These are phyloP conservation scores for Parasteatoda lunata DNA, from an alignment of 2,888 invertebrate genomes.

Conservation along the genomic window DNA sequence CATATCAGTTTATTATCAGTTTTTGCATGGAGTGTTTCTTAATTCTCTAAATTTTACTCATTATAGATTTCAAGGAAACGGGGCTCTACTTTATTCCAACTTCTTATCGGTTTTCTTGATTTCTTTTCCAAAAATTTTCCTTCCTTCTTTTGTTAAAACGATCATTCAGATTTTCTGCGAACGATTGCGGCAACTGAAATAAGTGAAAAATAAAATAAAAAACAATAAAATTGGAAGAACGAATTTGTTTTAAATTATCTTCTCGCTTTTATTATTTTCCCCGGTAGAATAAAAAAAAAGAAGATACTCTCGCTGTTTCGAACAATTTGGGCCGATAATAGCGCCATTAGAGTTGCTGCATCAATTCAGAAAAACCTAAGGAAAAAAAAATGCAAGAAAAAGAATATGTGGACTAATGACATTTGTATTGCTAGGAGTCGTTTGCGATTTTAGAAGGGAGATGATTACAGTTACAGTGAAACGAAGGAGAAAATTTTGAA, in stretches of 20 bases:
- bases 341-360: constrained; percentile 17
- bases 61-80: background rate
- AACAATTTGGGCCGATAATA: constrained; percentile 31
- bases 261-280: constrained; percentile 22
- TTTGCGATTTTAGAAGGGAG: constrained; percentile 23
- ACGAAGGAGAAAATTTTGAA: constrained; percentile 16
- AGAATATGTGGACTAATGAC: constrained; percentile 15
- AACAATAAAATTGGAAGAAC: constrained; percentile 8
- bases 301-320: constrained; percentile 12
- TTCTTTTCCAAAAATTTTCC: background rate
- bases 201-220: background rate
- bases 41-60: background rate
- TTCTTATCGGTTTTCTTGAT: background rate
- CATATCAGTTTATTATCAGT: no score
- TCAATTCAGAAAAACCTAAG: background rate
- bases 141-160: background rate
- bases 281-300: constrained; percentile 1
- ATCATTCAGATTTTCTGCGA: background rate
- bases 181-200: background rate
- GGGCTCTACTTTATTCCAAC: background rate
- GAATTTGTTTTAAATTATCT: constrained; percentile 34
- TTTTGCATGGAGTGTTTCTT: no score
- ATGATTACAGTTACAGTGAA: constrained; percentile 24
- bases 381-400: background rate
- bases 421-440: constrained; percentile 28